Conservation (phyloP, 2,888 invertebrate species). For the Harpagoxenus sublaevis region DNA sequence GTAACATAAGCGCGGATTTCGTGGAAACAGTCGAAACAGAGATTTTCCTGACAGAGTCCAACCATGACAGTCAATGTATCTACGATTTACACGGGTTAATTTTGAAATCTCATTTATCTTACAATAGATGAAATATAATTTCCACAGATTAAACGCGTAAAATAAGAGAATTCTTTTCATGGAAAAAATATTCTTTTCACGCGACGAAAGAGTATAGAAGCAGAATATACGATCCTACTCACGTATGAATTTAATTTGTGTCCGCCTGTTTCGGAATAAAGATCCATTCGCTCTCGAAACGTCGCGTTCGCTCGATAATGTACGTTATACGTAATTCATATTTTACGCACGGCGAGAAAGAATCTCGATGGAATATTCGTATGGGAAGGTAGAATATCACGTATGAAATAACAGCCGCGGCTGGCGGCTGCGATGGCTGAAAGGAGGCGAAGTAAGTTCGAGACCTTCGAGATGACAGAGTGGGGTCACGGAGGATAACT, state of each 20-base stretch:
- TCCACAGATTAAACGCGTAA: neutral
- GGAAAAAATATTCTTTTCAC: neutral
- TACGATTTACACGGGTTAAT: neutral
- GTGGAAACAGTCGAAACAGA: neutral
- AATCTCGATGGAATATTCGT: constrained; percentile 26
- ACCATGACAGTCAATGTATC: too few species aligned
- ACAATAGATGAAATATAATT: neutral
- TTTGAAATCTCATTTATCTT: constrained; percentile 16
- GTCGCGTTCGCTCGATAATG: neutral
- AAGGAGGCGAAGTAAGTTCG: constrained; percentile 82
- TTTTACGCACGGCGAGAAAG: constrained; percentile 6
- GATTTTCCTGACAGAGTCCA: neutral
- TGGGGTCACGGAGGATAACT: constrained; percentile 84
- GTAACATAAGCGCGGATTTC: neutral
- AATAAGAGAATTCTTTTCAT: neutral
- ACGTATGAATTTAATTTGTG: neutral
- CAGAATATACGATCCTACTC: neutral
- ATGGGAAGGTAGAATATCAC: constrained; percentile 56
- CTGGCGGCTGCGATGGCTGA: constrained; percentile 49
- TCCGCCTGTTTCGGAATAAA: neutral
- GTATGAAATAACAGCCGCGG: constrained; percentile 68
- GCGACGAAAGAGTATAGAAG: neutral
- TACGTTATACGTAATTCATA: neutral
- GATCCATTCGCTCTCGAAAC: neutral
- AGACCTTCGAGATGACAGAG: constrained; percentile 84